A percentile compares a stretch with the other conserved stretches of the same genome.
Evolutionary conservation across 2,797 vertebrate species (phyloP).

Genomic region (Melanotaenia boesemani): DNA sequence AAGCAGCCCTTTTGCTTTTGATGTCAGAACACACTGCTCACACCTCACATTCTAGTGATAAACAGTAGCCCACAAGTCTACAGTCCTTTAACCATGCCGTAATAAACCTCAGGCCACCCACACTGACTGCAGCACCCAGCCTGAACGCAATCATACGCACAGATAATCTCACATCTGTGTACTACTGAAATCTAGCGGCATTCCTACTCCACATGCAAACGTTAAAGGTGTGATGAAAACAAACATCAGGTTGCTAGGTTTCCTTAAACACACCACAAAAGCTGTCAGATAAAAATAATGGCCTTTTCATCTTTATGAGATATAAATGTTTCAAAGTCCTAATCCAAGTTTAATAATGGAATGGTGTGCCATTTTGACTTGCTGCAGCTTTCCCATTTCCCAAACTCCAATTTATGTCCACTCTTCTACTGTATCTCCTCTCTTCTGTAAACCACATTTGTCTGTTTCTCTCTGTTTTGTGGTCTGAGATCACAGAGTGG

Average conservation of each 20-base stretch:
- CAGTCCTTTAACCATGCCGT: conserved; percentile 44
- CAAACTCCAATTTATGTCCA: neutral
- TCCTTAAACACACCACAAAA: conserved; percentile 6
- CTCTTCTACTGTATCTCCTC: neutral
- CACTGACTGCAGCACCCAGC: conserved; percentile 21
- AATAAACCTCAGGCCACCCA: conserved; percentile 73
- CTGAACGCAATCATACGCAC: conserved; percentile 34
- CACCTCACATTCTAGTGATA: conserved; percentile 41
- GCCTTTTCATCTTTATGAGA: conserved; percentile 33
- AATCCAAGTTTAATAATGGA: conserved; percentile 27
- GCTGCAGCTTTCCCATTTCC: conserved; percentile 15
- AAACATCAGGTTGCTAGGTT: conserved; percentile 51
- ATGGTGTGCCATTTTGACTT: neutral
- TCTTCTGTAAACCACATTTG: neutral
- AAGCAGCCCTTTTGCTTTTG: neutral
- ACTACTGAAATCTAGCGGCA: conserved; percentile 25
- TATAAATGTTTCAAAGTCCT: neutral
- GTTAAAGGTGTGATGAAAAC: conserved; percentile 70
- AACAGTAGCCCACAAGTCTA: conserved; percentile 61
- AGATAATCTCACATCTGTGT: conserved; percentile 67
- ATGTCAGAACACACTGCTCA: conserved; percentile 5
- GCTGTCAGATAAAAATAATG: conserved; percentile 40
- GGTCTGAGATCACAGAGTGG: conserved; percentile 74
- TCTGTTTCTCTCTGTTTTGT: conserved; percentile 37
- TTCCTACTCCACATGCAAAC: conserved; percentile 66